These are phyloP conservation scores for Carapus acus DNA, from an alignment of 2,797 vertebrate species.

Conservation along the genomic window DNA sequence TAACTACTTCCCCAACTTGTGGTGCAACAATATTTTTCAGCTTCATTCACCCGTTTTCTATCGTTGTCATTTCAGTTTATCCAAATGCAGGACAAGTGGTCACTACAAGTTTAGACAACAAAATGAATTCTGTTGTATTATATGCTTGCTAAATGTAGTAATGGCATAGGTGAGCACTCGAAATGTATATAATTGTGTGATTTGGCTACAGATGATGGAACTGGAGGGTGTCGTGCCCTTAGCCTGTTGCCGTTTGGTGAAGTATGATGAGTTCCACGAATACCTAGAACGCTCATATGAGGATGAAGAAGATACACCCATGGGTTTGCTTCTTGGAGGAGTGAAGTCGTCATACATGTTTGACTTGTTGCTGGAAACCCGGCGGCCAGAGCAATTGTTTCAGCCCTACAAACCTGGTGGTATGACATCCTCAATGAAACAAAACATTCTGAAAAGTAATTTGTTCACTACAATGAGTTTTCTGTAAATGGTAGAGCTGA, in stretches of 20 bases:
- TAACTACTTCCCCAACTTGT: too few relatives aligned
- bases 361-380: slow-evolving; percentile 92
- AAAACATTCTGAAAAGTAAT: neutral
- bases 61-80: too few relatives aligned
- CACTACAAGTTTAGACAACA: too few relatives aligned
- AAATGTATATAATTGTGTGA: too few relatives aligned
- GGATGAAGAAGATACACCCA: slow-evolving; percentile 92
- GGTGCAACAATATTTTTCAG: too few relatives aligned
- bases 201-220: slow-evolving; percentile 83
- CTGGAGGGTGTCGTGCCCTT: slow-evolving; percentile 81
- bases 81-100: too few relatives aligned
- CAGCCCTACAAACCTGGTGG: slow-evolving; percentile 98
- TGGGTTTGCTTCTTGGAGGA: slow-evolving; percentile 93
- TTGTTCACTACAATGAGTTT: too few relatives aligned
- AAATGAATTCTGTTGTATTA: too few relatives aligned
- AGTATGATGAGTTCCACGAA: slow-evolving; percentile 98
- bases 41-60: too few relatives aligned
- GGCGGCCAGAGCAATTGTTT: slow-evolving; percentile 87
- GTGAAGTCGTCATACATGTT: slow-evolving; percentile 99
- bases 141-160: too few relatives aligned
- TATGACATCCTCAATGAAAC: slow-evolving; percentile 55
- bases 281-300: slow-evolving; percentile 96
- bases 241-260: slow-evolving; percentile 95
- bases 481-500: too few relatives aligned
- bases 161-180: too few relatives aligned